phyloP scores from a whole-genome alignment of 2,797 vertebrate species.

The Macropus fuliginosus region DNA sequence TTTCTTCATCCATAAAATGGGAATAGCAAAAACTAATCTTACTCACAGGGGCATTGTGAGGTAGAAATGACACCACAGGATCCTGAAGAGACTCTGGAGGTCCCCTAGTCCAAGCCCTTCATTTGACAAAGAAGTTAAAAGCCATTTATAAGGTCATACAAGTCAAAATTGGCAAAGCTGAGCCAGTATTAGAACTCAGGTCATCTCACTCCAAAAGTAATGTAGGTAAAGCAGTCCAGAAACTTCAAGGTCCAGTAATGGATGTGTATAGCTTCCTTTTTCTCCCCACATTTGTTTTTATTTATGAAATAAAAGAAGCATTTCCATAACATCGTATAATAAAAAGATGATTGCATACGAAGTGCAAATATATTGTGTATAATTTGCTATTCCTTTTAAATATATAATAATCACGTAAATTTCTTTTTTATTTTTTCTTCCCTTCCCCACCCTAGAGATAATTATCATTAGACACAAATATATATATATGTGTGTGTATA shows the following conservation, averaged over 20 bases:
- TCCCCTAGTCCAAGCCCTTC: neutral
- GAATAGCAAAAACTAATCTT: neutral
- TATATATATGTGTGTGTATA: neutral
- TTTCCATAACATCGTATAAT: neutral
- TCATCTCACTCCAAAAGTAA: neutral
- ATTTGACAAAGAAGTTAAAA: neutral
- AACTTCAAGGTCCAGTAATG: neutral
- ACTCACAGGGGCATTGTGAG: neutral
- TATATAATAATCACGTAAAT: neutral
- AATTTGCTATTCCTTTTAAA: neutral
- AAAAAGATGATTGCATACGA: neutral
- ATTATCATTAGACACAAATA: neutral
- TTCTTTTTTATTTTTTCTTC: neutral
- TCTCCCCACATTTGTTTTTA: neutral
- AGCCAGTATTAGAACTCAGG: neutral
- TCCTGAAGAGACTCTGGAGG: neutral
- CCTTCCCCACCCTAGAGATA: neutral
- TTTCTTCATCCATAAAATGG: neutral
- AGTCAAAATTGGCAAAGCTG: neutral
- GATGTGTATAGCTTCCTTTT: neutral
- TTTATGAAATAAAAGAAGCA: neutral
- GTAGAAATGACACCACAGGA: neutral
- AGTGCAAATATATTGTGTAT: neutral
- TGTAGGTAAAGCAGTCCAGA: neutral
- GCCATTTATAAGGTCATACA: neutral